These are phyloP conservation scores for Halictus quadricinctus DNA, from an alignment of 2,888 invertebrate species.

Conservation along the genomic window DNA sequence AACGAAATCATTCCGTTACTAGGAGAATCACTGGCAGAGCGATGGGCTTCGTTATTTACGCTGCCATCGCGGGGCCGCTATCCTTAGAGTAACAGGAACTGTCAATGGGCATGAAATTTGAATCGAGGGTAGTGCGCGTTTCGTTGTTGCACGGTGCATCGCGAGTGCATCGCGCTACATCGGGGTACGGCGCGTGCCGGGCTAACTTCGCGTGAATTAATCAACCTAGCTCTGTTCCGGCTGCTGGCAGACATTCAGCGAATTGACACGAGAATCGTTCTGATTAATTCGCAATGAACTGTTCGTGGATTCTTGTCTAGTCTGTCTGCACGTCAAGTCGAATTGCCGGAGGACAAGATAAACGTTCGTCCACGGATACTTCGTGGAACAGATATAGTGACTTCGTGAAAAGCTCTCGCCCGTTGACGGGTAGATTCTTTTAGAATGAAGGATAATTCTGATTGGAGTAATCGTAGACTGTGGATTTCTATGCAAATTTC, in stretches of 20 bases:
- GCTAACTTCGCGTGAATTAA: slow-evolving; percentile 58
- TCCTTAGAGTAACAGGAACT: slow-evolving; percentile 8
- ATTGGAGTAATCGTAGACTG: neutral
- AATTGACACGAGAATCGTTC: slow-evolving; percentile 55
- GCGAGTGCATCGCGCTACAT: neutral
- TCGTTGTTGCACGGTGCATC: slow-evolving; percentile 8
- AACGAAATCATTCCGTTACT: neutral
- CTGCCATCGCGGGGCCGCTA: neutral
- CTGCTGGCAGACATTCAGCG: slow-evolving; percentile 37
- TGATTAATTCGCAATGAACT: slow-evolving; percentile 52
- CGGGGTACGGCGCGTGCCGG: neutral
- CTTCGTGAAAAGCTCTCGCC: neutral
- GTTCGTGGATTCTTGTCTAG: slow-evolving; percentile 17
- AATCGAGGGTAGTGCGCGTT: neutral
- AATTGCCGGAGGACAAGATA: slow-evolving; percentile 17
- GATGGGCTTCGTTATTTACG: neutral
- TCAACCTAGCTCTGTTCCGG: slow-evolving; percentile 34
- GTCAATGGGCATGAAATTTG: slow-evolving; percentile 40
- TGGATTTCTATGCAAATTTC: neutral
- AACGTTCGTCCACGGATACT: slow-evolving; percentile 17
- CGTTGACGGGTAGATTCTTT: neutral
- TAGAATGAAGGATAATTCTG: neutral
- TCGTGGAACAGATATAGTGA: slow-evolving; percentile 18
- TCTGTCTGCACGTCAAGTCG: slow-evolving; percentile 24
- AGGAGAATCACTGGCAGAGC: neutral